Percentiles rank a stretch among this genome's conserved stretches.
Evolutionary conservation across 2,888 invertebrate genomes (phyloP).

Genomic region (Anoncus sp.): DNA sequence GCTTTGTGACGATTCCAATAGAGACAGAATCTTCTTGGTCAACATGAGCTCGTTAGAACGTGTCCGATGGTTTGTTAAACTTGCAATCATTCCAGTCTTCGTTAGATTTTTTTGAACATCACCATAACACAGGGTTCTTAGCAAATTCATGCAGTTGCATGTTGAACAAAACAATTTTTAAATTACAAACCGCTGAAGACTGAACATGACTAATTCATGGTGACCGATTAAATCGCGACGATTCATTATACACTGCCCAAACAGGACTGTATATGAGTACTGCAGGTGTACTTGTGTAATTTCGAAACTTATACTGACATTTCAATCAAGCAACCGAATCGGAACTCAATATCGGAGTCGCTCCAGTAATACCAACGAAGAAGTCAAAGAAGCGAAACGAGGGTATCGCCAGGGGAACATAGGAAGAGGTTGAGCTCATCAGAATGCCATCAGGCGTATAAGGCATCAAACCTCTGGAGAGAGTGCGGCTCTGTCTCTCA

Average conservation of each 20-base stretch:
- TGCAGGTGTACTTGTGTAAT: background rate
- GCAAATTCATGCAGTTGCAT: too few species aligned
- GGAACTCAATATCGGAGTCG: slow-evolving; percentile 19
- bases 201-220: too few species aligned
- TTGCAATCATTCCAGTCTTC: too few species aligned
- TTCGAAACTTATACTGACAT: slow-evolving; percentile 8
- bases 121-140: too few species aligned
- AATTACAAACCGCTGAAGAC: too few species aligned
- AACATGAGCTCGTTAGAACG: too few species aligned
- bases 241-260: background rate
- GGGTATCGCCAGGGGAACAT: slow-evolving; percentile 44
- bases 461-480: slow-evolving; percentile 35
- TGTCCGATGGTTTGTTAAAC: too few species aligned
- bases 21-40: background rate
- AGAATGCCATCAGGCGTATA: slow-evolving; percentile 47
- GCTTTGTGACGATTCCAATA: background rate
- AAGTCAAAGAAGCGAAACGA: slow-evolving; percentile 26
- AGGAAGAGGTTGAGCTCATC: slow-evolving; percentile 44
- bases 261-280: background rate
- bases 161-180: background rate
- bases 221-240: background rate
- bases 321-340: slow-evolving; percentile 40
- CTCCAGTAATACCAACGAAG: slow-evolving; percentile 17
- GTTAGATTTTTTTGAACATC: too few species aligned
- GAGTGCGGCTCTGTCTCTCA: slow-evolving; percentile 13